These are phyloP conservation scores for Nemoura dubitans DNA, from an alignment of 2,888 invertebrate species.

Conservation along the genomic window DNA sequence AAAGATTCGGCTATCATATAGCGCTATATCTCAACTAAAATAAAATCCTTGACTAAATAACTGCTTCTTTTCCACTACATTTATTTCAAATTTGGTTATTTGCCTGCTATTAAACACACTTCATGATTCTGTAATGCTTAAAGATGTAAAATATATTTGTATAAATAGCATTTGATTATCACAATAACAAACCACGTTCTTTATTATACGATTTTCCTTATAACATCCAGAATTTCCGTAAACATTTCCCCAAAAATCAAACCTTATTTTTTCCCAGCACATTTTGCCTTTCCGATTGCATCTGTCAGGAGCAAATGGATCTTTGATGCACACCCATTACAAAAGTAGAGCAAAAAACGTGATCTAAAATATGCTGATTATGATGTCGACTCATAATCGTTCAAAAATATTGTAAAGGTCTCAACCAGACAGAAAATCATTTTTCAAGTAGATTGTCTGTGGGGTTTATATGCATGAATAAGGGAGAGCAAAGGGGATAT, in stretches of 20 bases:
- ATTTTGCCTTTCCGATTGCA: background rate
- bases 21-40: background rate
- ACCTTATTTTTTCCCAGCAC: background rate
- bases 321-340: background rate
- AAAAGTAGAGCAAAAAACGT: constrained; percentile 16
- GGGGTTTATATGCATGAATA: constrained; percentile 36
- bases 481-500: constrained; percentile 18
- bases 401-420: constrained; percentile 32
- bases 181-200: background rate
- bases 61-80: constrained; percentile 33
- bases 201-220: background rate
- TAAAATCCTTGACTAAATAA: constrained; percentile 22
- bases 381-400: constrained; percentile 15
- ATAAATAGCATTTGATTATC: constrained; percentile 15
- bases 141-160: constrained; percentile 17
- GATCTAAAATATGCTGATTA: constrained; percentile 22
- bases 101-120: background rate
- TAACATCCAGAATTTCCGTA: background rate
- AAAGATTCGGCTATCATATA: background rate
- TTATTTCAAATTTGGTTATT: constrained; percentile 29
- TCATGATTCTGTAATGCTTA: background rate
- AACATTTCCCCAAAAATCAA: background rate
- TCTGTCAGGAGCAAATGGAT: background rate
- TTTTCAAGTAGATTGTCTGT: constrained; percentile 22
- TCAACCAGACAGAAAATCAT: constrained; percentile 9